Conservation (phyloP, 2,113 vertebrate genomes). For the Hyla sarda region DNA sequence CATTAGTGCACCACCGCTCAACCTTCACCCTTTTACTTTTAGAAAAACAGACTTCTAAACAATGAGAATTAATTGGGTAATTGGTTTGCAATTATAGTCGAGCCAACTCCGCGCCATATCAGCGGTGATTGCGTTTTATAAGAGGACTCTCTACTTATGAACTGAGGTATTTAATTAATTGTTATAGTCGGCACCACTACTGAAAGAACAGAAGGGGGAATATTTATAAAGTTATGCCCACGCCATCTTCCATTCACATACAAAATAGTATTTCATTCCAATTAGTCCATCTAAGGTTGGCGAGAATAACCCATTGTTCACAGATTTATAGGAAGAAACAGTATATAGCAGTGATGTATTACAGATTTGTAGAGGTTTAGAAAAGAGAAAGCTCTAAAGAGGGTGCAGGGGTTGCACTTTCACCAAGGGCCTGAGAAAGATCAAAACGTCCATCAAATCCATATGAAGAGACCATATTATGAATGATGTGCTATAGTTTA, state of each 20-base stretch:
- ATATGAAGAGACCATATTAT: too few relatives aligned
- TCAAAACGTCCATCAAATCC: too few relatives aligned
- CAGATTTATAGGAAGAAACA: background rate
- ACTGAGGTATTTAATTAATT: background rate
- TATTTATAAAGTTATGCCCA: background rate
- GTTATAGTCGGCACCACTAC: background rate
- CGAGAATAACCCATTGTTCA: background rate
- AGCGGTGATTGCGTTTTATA: background rate
- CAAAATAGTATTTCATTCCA: background rate
- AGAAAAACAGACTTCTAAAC: slow-evolving; percentile 20
- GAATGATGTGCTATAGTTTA: too few relatives aligned
- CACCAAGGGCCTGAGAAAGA: too few relatives aligned
- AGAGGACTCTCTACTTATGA: too few relatives aligned
- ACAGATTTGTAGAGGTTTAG: too few relatives aligned
- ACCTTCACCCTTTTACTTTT: slow-evolving; percentile 1
- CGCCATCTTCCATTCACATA: background rate
- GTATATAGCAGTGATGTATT: too few relatives aligned
- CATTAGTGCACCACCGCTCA: background rate
- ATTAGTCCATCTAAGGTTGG: background rate
- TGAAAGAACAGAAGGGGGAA: background rate
- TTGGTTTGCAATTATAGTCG: slow-evolving; percentile 1
- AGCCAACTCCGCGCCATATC: background rate
- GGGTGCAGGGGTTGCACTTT: too few relatives aligned
- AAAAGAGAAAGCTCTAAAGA: too few relatives aligned
- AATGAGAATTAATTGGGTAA: slow-evolving; percentile 17